A percentile compares a stretch with the other conserved stretches of the same genome.
phyloP scores from a whole-genome alignment of 1,140 invertebrate genomes.

The Drosophila rufa region DNA sequence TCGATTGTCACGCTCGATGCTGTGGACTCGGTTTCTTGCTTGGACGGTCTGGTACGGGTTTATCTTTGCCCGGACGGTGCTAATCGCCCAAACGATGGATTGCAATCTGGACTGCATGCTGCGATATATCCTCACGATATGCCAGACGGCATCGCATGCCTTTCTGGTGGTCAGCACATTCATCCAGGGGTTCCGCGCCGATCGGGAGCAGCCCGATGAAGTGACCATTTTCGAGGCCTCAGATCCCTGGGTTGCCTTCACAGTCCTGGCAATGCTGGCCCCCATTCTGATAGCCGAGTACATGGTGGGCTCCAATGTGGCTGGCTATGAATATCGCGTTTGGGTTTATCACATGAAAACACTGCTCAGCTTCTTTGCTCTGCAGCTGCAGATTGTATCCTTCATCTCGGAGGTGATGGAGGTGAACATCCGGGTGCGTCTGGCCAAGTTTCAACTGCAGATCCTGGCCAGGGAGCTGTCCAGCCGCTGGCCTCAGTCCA shows the following conservation, averaged over 20 bases:
- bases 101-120: conserved; percentile 59
- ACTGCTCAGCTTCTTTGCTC: conserved; percentile 30
- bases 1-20: conserved; percentile 4
- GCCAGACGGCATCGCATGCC: conserved; percentile 33
- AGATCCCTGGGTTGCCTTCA: conserved; percentile 4
- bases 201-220: background rate
- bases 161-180: conserved; percentile 46
- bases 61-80: conserved; percentile 1
- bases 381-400: conserved; percentile 58
- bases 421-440: conserved; percentile 28
- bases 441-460: conserved; percentile 23
- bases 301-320: background rate
- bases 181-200: conserved; percentile 4
- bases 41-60: conserved; percentile 52
- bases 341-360: conserved; percentile 24
- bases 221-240: background rate
- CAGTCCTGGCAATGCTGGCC: conserved; percentile 16
- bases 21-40: conserved; percentile 15
- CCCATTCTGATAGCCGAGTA: conserved; percentile 15
- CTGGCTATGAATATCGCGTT: background rate
- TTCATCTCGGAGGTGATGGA: conserved; percentile 55
- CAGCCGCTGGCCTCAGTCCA: conserved; percentile 10
- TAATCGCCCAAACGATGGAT: background rate
- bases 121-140: conserved; percentile 16
- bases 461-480: conserved; percentile 24